Evolutionary conservation across 2,113 vertebrate genomes (phyloP).

Genomic region (Hippoglossus stenolepis): DNA sequence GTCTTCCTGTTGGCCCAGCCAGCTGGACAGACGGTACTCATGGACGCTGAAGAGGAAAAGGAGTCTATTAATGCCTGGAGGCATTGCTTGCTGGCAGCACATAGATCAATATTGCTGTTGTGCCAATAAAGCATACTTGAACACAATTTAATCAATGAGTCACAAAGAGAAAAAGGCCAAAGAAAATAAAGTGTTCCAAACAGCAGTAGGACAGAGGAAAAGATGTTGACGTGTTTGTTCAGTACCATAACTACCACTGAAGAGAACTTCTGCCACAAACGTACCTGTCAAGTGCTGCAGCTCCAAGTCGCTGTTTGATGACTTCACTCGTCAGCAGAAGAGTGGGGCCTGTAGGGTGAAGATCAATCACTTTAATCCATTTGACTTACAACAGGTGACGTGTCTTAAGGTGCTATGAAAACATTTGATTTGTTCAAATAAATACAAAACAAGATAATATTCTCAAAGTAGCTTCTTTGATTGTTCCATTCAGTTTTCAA

Average conservation of each 20-base stretch:
- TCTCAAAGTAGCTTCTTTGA: too few species aligned
- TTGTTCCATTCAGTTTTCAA: too few species aligned
- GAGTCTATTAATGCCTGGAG: conserved; percentile 41
- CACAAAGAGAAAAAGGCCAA: conserved; percentile 1
- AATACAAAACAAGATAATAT: not conserved
- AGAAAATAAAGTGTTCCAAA: not conserved
- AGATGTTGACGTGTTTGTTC: not conserved
- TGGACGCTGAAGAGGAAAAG: conserved; percentile 84
- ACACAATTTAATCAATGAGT: conserved; percentile 33
- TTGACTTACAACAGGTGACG: not conserved
- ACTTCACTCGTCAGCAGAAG: conserved; percentile 92
- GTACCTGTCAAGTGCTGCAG: conserved; percentile 93
- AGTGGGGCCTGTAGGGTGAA: conserved; percentile 83
- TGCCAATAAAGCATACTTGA: conserved; percentile 38
- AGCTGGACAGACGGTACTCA: conserved; percentile 94
- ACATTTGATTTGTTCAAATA: not conserved
- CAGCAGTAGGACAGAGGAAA: not conserved
- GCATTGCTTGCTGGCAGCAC: conserved; percentile 22
- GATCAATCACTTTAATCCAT: not conserved
- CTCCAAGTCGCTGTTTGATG: conserved; percentile 91
- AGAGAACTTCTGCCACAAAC: not conserved
- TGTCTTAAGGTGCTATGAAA: not conserved
- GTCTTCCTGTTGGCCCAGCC: conserved; percentile 97
- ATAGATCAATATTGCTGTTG: conserved; percentile 19
- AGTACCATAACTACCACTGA: not conserved